Evolutionary conservation across 2,113 vertebrate species (phyloP).

Genomic region (cat (Felis catus)): F.catus_Fca126_mat1.0 CM031413.1:68455001-68455500

Average conservation of each 20-base stretch:
- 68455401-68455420: neutral
- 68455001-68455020: neutral
- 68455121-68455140: neutral
- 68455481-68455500: neutral
- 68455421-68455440: neutral
- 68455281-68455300: neutral
- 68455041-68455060: too few relatives aligned
- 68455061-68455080: neutral
- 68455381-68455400: neutral
- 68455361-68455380: neutral
- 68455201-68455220: neutral
- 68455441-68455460: neutral
- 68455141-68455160: neutral
- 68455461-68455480: neutral
- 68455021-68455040: neutral
- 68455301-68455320: neutral
- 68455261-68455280: neutral
- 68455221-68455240: neutral
- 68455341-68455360: neutral
- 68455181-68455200: neutral
- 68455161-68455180: neutral
- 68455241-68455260: neutral
- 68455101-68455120: neutral
- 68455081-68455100: neutral
- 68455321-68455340: neutral